Evolutionary conservation across 2,888 invertebrate species (phyloP).

Genomic region (Xestia sexstrigata): DNA sequence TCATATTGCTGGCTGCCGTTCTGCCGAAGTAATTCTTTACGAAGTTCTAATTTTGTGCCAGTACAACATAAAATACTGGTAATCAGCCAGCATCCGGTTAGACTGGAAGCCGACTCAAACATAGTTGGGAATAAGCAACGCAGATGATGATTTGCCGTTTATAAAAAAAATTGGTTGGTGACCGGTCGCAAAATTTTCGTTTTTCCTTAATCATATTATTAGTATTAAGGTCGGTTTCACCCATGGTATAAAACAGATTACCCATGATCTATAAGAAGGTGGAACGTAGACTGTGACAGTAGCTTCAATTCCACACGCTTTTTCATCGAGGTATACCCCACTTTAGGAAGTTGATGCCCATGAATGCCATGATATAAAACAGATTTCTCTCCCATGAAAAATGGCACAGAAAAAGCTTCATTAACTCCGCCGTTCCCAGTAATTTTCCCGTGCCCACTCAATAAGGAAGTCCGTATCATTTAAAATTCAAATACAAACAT

Average conservation of each 20-base stretch:
- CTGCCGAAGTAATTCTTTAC: no score
- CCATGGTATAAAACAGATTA: not conserved
- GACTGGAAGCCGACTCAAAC: no score
- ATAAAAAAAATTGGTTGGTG: no score
- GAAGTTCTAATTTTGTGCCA: no score
- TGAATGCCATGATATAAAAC: not conserved
- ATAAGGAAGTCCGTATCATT: conserved; percentile 43
- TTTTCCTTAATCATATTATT: no score
- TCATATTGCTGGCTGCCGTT: no score
- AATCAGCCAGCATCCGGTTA: no score
- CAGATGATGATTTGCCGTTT: no score
- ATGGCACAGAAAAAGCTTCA: conserved; percentile 14
- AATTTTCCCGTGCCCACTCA: conserved; percentile 11
- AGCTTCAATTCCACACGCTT: not conserved
- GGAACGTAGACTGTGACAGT: not conserved
- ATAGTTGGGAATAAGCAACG: no score
- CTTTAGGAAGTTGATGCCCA: not conserved
- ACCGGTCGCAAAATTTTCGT: no score
- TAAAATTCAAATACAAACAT: conserved; percentile 49
- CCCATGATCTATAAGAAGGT: not conserved
- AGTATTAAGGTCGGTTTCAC: not conserved
- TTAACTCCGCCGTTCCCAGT: conserved; percentile 23
- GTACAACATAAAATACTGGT: no score
- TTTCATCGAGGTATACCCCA: not conserved
- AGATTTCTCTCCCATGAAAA: conserved; percentile 2